These are phyloP conservation scores for Danaus plexippus DNA, from an alignment of 1,140 invertebrate genomes.

Conservation along the genomic window DNA sequence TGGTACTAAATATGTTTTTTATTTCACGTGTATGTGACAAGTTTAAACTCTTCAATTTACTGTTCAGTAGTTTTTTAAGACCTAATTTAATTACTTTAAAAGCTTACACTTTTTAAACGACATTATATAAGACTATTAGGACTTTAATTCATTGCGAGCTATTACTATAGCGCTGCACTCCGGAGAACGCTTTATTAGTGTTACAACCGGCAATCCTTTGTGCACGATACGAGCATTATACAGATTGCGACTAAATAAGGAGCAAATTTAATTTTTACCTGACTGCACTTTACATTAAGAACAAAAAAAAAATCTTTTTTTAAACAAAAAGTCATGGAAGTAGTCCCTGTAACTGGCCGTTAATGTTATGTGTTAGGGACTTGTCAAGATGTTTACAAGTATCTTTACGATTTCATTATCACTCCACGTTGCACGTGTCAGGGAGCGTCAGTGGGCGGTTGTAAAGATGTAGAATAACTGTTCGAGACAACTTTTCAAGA, in stretches of 20 bases:
- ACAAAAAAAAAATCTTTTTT: too few relatives aligned
- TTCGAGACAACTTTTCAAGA: slow-evolving; percentile 34
- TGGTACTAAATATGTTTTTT: too few relatives aligned
- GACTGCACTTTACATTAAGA: too few relatives aligned
- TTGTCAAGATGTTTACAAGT: slow-evolving; percentile 2
- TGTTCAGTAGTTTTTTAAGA: too few relatives aligned
- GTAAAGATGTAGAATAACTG: slow-evolving; percentile 14
- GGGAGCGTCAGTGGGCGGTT: neutral
- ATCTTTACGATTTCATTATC: slow-evolving; percentile 21
- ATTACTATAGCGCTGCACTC: slow-evolving; percentile 3
- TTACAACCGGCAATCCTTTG: neutral
- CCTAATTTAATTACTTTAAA: neutral
- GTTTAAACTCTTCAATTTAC: too few relatives aligned
- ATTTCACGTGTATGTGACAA: too few relatives aligned
- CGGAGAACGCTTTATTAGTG: slow-evolving; percentile 10
- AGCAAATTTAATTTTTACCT: too few relatives aligned
- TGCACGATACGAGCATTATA: neutral
- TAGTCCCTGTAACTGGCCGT: too few relatives aligned
- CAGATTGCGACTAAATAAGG: slow-evolving; percentile 3
- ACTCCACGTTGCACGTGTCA: slow-evolving; percentile 17
- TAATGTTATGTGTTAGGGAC: too few relatives aligned
- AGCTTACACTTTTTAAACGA: neutral
- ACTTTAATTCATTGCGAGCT: slow-evolving; percentile 4
- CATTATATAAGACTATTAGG: slow-evolving; percentile 1
- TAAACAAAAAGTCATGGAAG: too few relatives aligned